These are phyloP conservation scores for Ophiothrix spiculata DNA, from an alignment of 35 echinoderm and acorn worm genomes.

Conservation along the genomic window DNA sequence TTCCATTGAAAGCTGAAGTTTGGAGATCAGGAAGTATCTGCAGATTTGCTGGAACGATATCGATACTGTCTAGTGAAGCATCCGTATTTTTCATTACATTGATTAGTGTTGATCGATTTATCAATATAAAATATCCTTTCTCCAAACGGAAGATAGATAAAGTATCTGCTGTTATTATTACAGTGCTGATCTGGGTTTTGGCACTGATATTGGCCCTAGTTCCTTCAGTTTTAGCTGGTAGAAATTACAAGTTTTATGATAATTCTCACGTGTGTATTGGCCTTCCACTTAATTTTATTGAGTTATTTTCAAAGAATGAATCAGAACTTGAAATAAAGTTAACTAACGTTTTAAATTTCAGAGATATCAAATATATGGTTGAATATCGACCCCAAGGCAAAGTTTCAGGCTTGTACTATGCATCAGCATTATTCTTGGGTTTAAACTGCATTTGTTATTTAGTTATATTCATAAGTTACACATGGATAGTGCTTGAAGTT, in stretches of 20 bases:
- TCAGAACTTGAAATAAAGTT: no score
- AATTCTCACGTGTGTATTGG: slow-evolving; percentile 73
- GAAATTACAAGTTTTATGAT: no score
- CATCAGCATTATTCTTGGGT: no score
- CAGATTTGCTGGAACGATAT: slow-evolving; percentile 38
- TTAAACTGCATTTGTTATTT: no score
- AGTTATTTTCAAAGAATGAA: no score
- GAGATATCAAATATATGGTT: no score
- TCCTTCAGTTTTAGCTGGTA: slow-evolving; percentile 41
- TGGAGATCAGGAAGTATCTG: slow-evolving; percentile 44
- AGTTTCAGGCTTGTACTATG: no score
- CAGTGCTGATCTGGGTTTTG: slow-evolving; percentile 28
- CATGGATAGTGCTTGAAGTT: no score
- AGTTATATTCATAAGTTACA: no score
- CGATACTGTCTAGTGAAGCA: slow-evolving; percentile 46
- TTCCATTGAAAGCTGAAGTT: slow-evolving; percentile 24
- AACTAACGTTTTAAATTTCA: no score
- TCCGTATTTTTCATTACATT: slow-evolving; percentile 57
- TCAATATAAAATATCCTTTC: slow-evolving; percentile 57
- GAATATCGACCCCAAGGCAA: no score
- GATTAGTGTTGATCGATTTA: slow-evolving; percentile 60
- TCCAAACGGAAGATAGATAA: slow-evolving; percentile 23
- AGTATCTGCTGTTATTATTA: slow-evolving; percentile 4
- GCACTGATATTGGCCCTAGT: slow-evolving; percentile 23
- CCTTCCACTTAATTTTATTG: no score